These are phyloP conservation scores for Hoplias malabaricus DNA, from an alignment of 2,113 vertebrate species.

Conservation along the genomic window DNA sequence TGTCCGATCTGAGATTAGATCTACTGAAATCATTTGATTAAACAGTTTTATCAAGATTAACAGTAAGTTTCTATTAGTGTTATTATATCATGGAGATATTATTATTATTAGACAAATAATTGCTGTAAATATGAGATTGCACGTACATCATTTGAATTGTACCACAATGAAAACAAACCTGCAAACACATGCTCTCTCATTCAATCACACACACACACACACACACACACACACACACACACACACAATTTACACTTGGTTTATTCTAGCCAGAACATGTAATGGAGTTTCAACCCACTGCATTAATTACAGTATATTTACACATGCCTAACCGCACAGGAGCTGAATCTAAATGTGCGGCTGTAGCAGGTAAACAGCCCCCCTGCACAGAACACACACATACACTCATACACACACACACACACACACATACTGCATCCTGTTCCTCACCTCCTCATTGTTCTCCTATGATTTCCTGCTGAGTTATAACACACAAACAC, in stretches of 20 bases:
- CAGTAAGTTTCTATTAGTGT: neutral
- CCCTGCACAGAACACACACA: constrained; percentile 4
- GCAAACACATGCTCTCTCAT: neutral
- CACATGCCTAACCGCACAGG: neutral
- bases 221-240: constrained; percentile 4
- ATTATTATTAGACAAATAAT: neutral
- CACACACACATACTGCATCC: constrained; percentile 25
- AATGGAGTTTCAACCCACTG: neutral
- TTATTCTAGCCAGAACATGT: neutral
- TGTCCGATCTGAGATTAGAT: neutral
- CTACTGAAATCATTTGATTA: neutral
- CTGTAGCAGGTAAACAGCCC: constrained; percentile 16
- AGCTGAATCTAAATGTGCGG: constrained; percentile 8
- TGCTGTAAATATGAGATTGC: neutral
- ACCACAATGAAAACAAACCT: neutral
- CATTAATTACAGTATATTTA: neutral
- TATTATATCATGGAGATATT: neutral
- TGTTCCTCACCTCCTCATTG: constrained; percentile 55
- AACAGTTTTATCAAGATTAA: neutral
- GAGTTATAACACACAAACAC: constrained; percentile 36
- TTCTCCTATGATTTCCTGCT: constrained; percentile 52
- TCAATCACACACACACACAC: neutral
- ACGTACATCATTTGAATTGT: neutral
- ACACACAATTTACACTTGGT: neutral
- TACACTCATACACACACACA: constrained; percentile 33